A percentile compares a stretch with the other conserved stretches of the same genome.
Evolutionary conservation across 2,888 invertebrate genomes (phyloP).

Genomic region (Scaptomyza tumidula): DNA sequence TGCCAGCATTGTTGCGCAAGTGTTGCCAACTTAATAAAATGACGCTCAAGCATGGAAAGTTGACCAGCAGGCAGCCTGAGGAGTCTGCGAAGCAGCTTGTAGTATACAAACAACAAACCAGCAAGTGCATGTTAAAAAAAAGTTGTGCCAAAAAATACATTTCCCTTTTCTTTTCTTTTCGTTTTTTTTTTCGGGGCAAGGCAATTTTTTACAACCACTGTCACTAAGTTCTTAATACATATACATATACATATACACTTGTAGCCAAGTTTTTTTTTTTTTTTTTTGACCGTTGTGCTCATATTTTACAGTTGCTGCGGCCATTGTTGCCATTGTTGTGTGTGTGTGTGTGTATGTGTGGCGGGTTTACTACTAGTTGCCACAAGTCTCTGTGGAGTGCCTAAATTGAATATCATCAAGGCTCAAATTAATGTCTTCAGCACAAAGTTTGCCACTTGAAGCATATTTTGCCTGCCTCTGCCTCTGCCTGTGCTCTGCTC

Average conservation of each 20-base stretch:
- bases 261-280: slow-evolving; percentile 41
- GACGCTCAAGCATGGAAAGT: slow-evolving; percentile 76
- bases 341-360: slow-evolving; percentile 31
- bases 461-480: slow-evolving; percentile 58
- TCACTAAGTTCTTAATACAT: slow-evolving; percentile 65
- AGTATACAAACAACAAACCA: slow-evolving; percentile 45
- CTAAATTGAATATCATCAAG: slow-evolving; percentile 82
- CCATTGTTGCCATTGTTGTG: slow-evolving; percentile 58
- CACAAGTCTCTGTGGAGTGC: slow-evolving; percentile 74
- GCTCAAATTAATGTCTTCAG: slow-evolving; percentile 81
- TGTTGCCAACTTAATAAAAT: slow-evolving; percentile 80
- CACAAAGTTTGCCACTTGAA: slow-evolving; percentile 77
- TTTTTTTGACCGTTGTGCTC: slow-evolving; percentile 53
- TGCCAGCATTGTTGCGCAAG: slow-evolving; percentile 59
- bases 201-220: slow-evolving; percentile 57
- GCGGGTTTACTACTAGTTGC: slow-evolving; percentile 51
- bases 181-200: slow-evolving; percentile 10
- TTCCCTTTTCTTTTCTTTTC: slow-evolving; percentile 43
- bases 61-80: slow-evolving; percentile 54
- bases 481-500: too few relatives aligned
- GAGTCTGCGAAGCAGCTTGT: slow-evolving; percentile 4
- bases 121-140: slow-evolving; percentile 75
- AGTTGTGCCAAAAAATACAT: slow-evolving; percentile 77
- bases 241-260: slow-evolving; percentile 3
- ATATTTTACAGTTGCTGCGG: slow-evolving; percentile 77